phyloP scores from a whole-genome alignment of 2,113 vertebrate species.

The Malurus melanocephalus region DNA sequence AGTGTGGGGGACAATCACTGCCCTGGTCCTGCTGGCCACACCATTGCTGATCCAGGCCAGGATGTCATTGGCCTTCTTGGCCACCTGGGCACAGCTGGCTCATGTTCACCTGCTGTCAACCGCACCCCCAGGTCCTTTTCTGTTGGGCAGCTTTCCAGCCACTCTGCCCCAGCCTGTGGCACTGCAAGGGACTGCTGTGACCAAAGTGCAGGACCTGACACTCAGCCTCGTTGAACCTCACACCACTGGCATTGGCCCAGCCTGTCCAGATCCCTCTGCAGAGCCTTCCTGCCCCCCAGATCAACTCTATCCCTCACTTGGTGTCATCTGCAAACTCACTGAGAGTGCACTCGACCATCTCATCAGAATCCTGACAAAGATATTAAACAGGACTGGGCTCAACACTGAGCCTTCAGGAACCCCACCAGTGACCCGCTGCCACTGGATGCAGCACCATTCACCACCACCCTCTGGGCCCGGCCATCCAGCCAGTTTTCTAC shows the following conservation, averaged over 20 bases:
- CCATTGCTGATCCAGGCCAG: background rate
- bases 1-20: fast-evolving
- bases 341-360: fast-evolving
- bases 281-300: background rate
- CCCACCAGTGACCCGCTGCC: fast-evolving
- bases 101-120: fast-evolving
- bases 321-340: background rate
- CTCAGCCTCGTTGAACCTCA: background rate
- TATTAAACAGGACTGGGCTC: background rate
- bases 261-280: no score
- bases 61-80: background rate
- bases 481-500: background rate
- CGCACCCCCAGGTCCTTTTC: background rate
- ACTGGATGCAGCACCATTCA: background rate
- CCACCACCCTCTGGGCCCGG: fast-evolving
- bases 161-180: fast-evolving
- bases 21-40: background rate
- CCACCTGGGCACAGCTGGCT: background rate
- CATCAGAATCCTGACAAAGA: no score
- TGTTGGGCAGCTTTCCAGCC: fast-evolving
- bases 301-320: background rate
- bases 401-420: fast-evolving
- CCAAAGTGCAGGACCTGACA: fast-evolving
- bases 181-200: fast-evolving
- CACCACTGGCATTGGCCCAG: fast-evolving